Conservation (phyloP, 2,113 vertebrate genomes). For the Pterocles burchelli region DNA sequence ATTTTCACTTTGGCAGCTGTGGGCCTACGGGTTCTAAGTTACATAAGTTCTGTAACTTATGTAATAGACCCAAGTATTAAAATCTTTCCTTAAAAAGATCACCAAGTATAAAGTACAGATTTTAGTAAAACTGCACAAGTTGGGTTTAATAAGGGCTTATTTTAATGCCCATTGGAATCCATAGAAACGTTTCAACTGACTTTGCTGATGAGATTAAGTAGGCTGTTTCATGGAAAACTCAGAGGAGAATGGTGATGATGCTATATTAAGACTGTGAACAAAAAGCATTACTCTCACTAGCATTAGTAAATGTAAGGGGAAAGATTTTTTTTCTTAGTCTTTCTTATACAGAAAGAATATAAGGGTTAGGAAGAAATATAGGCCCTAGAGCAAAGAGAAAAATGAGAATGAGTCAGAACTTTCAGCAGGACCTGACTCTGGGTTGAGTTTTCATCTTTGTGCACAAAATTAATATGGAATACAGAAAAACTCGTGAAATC, state of each 20-base stretch:
- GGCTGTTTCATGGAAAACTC: slow-evolving; percentile 27
- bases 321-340: background rate
- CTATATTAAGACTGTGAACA: slow-evolving; percentile 32
- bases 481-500: slow-evolving; percentile 26
- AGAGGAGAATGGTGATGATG: background rate
- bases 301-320: background rate
- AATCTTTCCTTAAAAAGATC: background rate
- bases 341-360: background rate
- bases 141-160: background rate
- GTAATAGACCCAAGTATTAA: background rate
- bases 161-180: background rate
- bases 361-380: slow-evolving; percentile 29
- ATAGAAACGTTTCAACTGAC: background rate
- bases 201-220: slow-evolving; percentile 10
- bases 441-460: slow-evolving; percentile 36
- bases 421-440: slow-evolving; percentile 38
- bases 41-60: background rate
- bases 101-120: background rate
- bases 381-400: slow-evolving; percentile 14
- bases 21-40: background rate
- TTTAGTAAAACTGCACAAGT: background rate
- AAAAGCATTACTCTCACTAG: slow-evolving; percentile 37
- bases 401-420: slow-evolving; percentile 55
- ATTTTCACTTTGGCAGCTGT: background rate
- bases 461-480: background rate